Base-by-base conservation (phyloP, 2,888 invertebrate genomes). In the Sphaerophoria taeniata region DNA sequence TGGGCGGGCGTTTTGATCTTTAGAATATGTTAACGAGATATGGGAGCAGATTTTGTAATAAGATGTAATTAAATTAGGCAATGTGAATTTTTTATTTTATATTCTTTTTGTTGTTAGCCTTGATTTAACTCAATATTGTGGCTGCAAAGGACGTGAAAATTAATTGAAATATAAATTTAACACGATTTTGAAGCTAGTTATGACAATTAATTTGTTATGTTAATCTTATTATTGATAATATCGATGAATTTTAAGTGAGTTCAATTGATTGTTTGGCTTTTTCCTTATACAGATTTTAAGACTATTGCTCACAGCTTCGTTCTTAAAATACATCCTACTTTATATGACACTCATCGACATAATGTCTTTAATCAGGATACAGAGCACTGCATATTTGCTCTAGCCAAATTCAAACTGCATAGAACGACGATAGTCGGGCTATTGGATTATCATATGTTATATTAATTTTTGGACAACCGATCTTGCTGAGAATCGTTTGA, bases 71-170 rank as follows among this genome's bases (percentile, higher is more conserved):
- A 43, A 43, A 3, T 43, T 43, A 6, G 11, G 9, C 2, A 43
- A 0, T 43, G 43, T 43, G 9, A 11, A 3, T 43, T 43, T 43
- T 36, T 39, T 60, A 24, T 60, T 60, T 36, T 60, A 4, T 11
- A 6, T 49, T 49, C 7, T 49, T 49, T 12, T 47, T 12, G 6
- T 47, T 4, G 47, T 14, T 47, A 31, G 56, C 63, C 47, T 61
- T 61, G 75, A 34, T 9, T 11, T 80, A 79, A 84, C 67, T 80
- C 73, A 69, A 76, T 24, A 2, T 2, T 24, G 24, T 24, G 24
- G 56, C 73, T 49, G 53, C 58, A 45, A 63, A 43, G 58, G 6
- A 63, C 49, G 9, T 84, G 67, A 34, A 43, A 71, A 72, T 69
- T 70, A 75, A 75, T 77, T 79, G 53, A 53, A 53, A 67, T 53